These are phyloP conservation scores for Pseudonaja textilis DNA, from an alignment of 2,113 vertebrate species.

Conservation along the genomic window DNA sequence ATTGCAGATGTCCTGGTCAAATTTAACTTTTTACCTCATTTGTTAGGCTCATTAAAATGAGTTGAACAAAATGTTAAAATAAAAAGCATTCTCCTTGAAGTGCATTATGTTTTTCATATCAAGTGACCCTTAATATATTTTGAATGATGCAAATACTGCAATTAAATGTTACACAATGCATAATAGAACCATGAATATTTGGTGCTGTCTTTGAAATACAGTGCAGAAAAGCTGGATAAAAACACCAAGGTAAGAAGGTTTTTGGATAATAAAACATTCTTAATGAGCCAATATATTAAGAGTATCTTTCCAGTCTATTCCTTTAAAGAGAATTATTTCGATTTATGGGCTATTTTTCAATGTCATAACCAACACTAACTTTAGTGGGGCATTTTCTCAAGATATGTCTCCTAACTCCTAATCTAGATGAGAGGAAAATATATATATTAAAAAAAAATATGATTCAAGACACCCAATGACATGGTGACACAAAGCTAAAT, in stretches of 20 bases:
- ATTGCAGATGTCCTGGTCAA: slow-evolving; percentile 22
- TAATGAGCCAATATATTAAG: slow-evolving; percentile 39
- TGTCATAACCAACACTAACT: slow-evolving; percentile 32
- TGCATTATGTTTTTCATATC: slow-evolving; percentile 8
- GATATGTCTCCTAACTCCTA: neutral
- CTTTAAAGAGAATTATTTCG: slow-evolving; percentile 43
- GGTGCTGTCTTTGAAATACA: neutral
- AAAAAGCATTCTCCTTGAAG: slow-evolving; percentile 1
- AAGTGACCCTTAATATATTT: slow-evolving; percentile 30
- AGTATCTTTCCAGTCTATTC: slow-evolving; percentile 23
- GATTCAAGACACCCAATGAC: neutral
- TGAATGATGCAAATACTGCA: slow-evolving; percentile 4
- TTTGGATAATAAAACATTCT: slow-evolving; percentile 10
- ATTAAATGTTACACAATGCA: slow-evolving; percentile 27
- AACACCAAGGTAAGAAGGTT: neutral
- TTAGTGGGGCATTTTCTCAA: slow-evolving; percentile 41
- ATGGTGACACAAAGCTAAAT: neutral
- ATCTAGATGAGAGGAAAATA: neutral
- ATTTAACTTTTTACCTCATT: slow-evolving; percentile 34
- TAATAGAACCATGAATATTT: slow-evolving; percentile 37
- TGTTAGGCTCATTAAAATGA: slow-evolving; percentile 27
- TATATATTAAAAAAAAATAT: neutral
- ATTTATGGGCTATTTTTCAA: slow-evolving; percentile 44
- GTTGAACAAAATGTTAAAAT: slow-evolving; percentile 31
- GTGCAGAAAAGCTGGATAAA: neutral